Percentiles rank a stretch among this genome's conserved stretches.
Conservation (phyloP, 1,140 invertebrate species). For the Scylla paramamosain region DNA sequence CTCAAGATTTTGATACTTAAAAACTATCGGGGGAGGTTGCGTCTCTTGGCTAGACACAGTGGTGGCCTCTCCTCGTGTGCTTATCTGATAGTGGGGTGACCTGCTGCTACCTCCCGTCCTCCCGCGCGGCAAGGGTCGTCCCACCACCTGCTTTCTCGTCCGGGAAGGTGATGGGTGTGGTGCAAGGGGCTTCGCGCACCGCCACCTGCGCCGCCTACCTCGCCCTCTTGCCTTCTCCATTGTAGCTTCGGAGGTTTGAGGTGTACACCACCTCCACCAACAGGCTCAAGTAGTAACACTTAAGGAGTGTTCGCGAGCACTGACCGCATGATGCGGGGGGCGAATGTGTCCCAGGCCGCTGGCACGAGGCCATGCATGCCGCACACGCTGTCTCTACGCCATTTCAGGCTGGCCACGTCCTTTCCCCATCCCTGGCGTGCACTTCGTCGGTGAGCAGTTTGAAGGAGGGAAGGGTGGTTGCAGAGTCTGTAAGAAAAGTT, state of each 20-base stretch:
- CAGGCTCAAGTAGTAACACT: not conserved
- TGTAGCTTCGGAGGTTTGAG: not conserved
- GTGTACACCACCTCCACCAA: not conserved
- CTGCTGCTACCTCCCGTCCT: not conserved
- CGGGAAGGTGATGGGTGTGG: slow-evolving; percentile 16
- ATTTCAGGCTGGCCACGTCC: not conserved
- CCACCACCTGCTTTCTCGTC: slow-evolving; percentile 10
- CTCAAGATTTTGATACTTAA: not conserved
- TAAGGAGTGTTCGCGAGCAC: not conserved
- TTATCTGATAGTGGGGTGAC: slow-evolving; percentile 1
- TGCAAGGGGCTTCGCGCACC: slow-evolving; percentile 6
- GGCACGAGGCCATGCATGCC: not conserved
- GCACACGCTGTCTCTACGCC: not conserved
- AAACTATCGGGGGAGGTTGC: not conserved
- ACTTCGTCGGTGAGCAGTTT: not conserved
- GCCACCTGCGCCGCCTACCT: not conserved
- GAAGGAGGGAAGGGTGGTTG: not conserved
- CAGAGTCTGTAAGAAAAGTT: not conserved
- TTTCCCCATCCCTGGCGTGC: not conserved
- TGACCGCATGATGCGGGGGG: not conserved
- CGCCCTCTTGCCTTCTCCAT: not conserved
- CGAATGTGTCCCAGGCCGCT: not conserved
- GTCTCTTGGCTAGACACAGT: not conserved
- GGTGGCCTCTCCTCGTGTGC: not conserved
- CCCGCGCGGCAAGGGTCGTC: slow-evolving; percentile 2